These are phyloP conservation scores for Paragorgia papillata DNA, from an alignment of 92 coral and sea anemone genomes.

Conservation along the genomic window DNA sequence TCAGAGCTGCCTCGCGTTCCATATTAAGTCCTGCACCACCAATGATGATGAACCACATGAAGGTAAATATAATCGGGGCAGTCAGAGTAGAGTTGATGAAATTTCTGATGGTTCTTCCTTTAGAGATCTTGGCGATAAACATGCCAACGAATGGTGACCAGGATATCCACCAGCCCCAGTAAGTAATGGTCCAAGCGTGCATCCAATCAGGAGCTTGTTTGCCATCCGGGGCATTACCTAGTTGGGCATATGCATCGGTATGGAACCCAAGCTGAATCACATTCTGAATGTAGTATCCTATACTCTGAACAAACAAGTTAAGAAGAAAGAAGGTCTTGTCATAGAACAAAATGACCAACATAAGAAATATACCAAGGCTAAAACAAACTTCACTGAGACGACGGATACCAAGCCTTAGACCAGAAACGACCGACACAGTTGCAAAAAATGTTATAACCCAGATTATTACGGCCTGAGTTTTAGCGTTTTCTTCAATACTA, in stretches of 20 bases:
- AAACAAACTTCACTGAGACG: conserved; percentile 45
- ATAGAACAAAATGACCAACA: conserved; percentile 41
- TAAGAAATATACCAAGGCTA: conserved; percentile 31
- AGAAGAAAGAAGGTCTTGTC: conserved; percentile 29
- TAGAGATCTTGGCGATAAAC: conserved; percentile 73
- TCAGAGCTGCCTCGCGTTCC: conserved; percentile 80
- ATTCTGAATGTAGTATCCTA: conserved; percentile 75
- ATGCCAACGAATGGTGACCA: conserved; percentile 79
- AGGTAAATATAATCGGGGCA: conserved; percentile 63
- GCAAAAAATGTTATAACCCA: conserved; percentile 47
- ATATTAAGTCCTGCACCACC: conserved; percentile 85
- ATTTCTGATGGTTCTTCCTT: conserved; percentile 69
- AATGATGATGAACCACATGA: conserved; percentile 77
- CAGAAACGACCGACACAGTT: conserved; percentile 43
- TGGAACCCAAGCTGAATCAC: conserved; percentile 72
- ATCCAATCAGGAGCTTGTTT: conserved; percentile 65
- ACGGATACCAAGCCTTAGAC: conserved; percentile 48
- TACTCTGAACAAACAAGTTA: conserved; percentile 44
- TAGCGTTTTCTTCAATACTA: conserved; percentile 17
- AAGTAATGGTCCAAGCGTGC: conserved; percentile 71
- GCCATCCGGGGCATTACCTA: conserved; percentile 71
- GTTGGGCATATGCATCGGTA: conserved; percentile 71
- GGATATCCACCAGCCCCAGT: conserved; percentile 87
- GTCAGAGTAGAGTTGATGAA: conserved; percentile 76
- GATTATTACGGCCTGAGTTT: conserved; percentile 29